Percentiles rank a stretch among this genome's conserved stretches.
Evolutionary conservation across 2,113 vertebrate genomes (phyloP).

Genomic region (Lasiurus borealis): DNA sequence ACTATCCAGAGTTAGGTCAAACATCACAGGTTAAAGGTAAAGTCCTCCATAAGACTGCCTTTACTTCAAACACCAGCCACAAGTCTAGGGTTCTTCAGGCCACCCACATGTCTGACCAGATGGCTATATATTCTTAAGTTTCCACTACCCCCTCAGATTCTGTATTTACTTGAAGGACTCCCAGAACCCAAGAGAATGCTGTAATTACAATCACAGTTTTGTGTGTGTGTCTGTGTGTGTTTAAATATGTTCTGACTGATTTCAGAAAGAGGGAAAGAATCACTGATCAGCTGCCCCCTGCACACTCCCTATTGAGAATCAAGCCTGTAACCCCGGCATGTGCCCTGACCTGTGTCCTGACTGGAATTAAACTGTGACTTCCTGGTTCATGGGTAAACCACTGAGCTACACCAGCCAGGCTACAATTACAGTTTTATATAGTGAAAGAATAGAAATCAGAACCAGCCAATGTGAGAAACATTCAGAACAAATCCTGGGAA

Average conservation of each 20-base stretch:
- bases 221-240: too few relatives aligned
- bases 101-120: background rate
- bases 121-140: background rate
- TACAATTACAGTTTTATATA: background rate
- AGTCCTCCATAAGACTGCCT: background rate
- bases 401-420: too few relatives aligned
- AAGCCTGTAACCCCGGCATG: too few relatives aligned
- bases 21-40: background rate
- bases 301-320: too few relatives aligned
- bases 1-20: background rate
- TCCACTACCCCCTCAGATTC: background rate
- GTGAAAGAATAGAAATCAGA: slow-evolving; percentile 4
- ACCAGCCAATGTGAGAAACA: background rate
- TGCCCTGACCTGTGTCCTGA: too few relatives aligned
- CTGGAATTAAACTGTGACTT: too few relatives aligned
- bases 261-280: too few relatives aligned
- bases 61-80: background rate
- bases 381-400: too few relatives aligned
- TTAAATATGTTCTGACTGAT: too few relatives aligned
- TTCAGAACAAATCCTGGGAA: background rate
- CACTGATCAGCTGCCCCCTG: too few relatives aligned
- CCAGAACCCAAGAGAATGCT: background rate
- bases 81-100: background rate
- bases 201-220: background rate
- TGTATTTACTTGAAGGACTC: slow-evolving; percentile 27